Percentiles rank a stretch among this genome's conserved stretches.
Evolutionary conservation across 2,888 invertebrate species (phyloP).

Genomic region (Hydraecia micacea): DNA sequence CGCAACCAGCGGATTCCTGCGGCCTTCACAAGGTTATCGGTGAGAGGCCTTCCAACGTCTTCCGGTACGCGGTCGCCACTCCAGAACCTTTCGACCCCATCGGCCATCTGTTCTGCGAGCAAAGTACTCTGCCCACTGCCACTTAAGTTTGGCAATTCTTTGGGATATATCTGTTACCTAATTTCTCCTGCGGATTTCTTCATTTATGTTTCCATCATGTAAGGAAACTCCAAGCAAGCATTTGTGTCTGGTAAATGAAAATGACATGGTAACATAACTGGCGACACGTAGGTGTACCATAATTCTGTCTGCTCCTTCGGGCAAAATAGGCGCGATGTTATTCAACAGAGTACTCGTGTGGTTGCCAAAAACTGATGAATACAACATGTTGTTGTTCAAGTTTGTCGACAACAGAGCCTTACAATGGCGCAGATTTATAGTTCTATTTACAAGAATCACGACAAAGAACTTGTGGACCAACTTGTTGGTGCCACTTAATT

Average conservation of each 20-base stretch:
- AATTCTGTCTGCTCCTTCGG: not conserved
- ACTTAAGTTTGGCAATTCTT: not conserved
- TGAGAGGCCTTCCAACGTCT: not conserved
- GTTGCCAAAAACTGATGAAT: constrained; percentile 48
- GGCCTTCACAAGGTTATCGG: not conserved
- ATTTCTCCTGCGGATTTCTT: not conserved
- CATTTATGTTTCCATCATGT: not conserved
- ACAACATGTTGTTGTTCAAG: constrained; percentile 50
- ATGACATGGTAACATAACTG: not conserved
- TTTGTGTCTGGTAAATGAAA: not conserved
- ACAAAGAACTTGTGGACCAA: constrained; percentile 48
- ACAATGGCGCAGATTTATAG: constrained; percentile 52
- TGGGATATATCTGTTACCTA: not conserved
- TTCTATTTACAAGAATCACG: constrained; percentile 52
- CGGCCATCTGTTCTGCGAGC: not conserved
- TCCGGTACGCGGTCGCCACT: not conserved
- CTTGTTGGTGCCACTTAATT: constrained; percentile 45
- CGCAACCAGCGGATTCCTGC: no score
- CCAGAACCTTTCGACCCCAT: not conserved
- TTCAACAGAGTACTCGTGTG: not conserved
- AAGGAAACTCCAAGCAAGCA: no score
- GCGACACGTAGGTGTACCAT: not conserved
- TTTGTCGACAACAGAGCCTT: constrained; percentile 26
- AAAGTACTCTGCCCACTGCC: not conserved
- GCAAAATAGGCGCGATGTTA: not conserved